Evolutionary conservation across 2,797 vertebrate species (phyloP).

Genomic region (Cirrhinus mrigala): DNA sequence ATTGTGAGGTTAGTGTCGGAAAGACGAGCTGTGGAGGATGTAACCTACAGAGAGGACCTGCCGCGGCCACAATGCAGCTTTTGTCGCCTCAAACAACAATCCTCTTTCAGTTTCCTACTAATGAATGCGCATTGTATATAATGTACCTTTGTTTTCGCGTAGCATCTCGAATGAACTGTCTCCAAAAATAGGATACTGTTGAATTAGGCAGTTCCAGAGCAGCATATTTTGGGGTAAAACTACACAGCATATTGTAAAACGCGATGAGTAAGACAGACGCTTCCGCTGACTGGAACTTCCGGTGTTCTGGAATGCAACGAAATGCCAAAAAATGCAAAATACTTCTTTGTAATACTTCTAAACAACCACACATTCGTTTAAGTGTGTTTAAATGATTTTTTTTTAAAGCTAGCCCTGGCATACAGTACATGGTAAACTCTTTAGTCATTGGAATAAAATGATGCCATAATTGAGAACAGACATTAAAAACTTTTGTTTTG

Average conservation of each 20-base stretch:
- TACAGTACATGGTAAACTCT: no score
- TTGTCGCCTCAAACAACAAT: slow-evolving; percentile 55
- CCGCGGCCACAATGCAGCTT: slow-evolving; percentile 52
- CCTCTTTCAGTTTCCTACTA: slow-evolving; percentile 44
- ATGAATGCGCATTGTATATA: slow-evolving; percentile 54
- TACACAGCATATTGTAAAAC: neutral
- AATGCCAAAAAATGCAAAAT: neutral
- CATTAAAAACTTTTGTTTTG: neutral
- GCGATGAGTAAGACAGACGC: neutral
- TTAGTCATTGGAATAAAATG: slow-evolving; percentile 6
- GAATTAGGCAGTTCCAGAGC: neutral
- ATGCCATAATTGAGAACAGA: slow-evolving; percentile 20
- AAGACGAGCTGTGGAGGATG: slow-evolving; percentile 41
- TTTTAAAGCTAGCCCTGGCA: slow-evolving; percentile 19
- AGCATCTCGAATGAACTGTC: slow-evolving; percentile 17
- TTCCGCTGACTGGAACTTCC: slow-evolving; percentile 33
- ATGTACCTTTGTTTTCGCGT: slow-evolving; percentile 37
- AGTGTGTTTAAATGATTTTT: slow-evolving; percentile 37
- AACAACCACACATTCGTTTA: slow-evolving; percentile 17
- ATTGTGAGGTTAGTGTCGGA: neutral
- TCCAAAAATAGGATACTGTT: slow-evolving; percentile 33
- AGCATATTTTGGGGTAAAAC: neutral
- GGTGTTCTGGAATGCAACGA: slow-evolving; percentile 33
- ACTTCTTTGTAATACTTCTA: slow-evolving; percentile 3
- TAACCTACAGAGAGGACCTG: slow-evolving; percentile 45